phyloP scores from a whole-genome alignment of 2,113 vertebrate genomes.

The Anguilla japonica region DNA sequence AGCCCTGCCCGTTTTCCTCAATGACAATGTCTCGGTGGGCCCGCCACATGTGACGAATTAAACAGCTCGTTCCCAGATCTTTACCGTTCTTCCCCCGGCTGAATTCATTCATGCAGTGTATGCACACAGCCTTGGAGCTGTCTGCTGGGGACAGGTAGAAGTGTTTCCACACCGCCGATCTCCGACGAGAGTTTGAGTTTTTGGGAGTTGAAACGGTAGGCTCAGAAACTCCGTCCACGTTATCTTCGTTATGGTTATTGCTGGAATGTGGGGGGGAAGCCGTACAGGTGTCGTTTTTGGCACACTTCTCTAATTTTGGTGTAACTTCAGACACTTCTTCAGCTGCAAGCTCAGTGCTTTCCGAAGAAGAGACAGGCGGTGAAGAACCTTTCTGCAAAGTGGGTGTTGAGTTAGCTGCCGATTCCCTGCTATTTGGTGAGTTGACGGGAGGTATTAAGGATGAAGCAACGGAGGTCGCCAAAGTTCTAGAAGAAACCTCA shows the following conservation, averaged over 20 bases:
- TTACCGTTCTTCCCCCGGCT: slow-evolving; percentile 96
- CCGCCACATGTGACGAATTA: slow-evolving; percentile 96
- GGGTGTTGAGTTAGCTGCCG: slow-evolving; percentile 55
- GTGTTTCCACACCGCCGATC: slow-evolving; percentile 97
- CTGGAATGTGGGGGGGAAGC: slow-evolving; percentile 69
- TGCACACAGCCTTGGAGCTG: slow-evolving; percentile 95
- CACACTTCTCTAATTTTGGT: slow-evolving; percentile 70
- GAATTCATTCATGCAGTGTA: slow-evolving; percentile 98
- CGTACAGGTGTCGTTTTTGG: slow-evolving; percentile 64
- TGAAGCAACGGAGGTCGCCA: slow-evolving; percentile 64
- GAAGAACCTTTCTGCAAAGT: slow-evolving; percentile 69
- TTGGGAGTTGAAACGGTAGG: slow-evolving; percentile 75
- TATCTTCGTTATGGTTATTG: slow-evolving; percentile 73
- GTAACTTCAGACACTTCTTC: slow-evolving; percentile 80
- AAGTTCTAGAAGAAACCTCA: slow-evolving; percentile 61
- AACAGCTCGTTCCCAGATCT: slow-evolving; percentile 93
- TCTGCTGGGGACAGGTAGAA: slow-evolving; percentile 93
- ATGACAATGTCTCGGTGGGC: slow-evolving; percentile 93
- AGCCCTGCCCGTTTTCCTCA: slow-evolving; percentile 88
- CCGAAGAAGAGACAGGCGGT: slow-evolving; percentile 79
- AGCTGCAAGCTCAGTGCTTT: slow-evolving; percentile 71
- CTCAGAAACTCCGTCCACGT: slow-evolving; percentile 71
- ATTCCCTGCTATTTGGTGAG: slow-evolving; percentile 75
- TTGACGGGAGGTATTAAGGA: slow-evolving; percentile 74
- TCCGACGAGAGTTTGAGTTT: slow-evolving; percentile 81